phyloP scores from a whole-genome alignment of 2,113 vertebrate species.

The Daubentonia madagascariensis region DNA sequence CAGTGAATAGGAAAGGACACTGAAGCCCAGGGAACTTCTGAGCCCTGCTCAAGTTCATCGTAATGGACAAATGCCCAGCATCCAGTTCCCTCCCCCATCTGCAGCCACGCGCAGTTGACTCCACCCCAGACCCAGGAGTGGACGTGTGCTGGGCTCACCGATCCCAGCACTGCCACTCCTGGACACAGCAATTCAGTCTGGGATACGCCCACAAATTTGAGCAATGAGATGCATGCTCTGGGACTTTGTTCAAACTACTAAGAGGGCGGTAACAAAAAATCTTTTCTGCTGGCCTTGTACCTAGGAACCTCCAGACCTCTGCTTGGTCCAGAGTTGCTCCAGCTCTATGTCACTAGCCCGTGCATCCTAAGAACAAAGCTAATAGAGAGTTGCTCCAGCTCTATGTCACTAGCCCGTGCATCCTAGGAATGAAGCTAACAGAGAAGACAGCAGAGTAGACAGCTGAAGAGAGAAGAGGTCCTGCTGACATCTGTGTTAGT shows the following conservation, averaged over 20 bases:
- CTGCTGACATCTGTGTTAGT: background rate
- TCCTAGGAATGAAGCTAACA: no score
- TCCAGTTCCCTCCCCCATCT: rapidly evolving
- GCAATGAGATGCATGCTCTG: background rate
- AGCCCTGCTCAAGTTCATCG: background rate
- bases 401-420: background rate
- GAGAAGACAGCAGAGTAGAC: background rate
- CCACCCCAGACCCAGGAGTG: no score
- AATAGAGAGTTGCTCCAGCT: background rate
- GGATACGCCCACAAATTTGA: background rate
- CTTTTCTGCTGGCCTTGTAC: background rate
- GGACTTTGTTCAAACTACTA: background rate
- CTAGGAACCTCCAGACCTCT: background rate
- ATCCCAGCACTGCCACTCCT: background rate
- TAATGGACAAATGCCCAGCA: background rate
- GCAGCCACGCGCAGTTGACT: background rate
- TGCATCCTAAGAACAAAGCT: no score
- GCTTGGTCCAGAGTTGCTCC: background rate
- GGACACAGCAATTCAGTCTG: no score
- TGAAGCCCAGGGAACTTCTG: background rate
- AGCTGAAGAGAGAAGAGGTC: background rate
- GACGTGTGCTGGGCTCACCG: background rate
- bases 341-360: background rate
- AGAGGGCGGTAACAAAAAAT: rapidly evolving
- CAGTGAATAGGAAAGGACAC: background rate